Evolutionary conservation across 2,888 invertebrate species (phyloP).

Genomic region (Pammene fasciana): DNA sequence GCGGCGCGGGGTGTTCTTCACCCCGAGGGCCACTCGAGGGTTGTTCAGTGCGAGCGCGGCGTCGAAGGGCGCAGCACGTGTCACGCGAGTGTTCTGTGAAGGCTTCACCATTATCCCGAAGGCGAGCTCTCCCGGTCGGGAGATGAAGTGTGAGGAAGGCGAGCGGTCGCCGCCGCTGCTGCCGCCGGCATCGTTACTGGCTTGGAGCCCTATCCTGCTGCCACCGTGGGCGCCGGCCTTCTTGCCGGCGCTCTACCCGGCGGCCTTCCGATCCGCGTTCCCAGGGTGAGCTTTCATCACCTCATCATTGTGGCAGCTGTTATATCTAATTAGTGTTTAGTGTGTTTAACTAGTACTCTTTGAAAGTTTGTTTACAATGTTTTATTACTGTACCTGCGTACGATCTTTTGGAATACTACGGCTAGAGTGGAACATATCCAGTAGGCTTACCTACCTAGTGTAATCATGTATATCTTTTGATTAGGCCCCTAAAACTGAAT

Average conservation of each 20-base stretch:
- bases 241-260: constrained; percentile 88
- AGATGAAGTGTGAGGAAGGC: constrained; percentile 81
- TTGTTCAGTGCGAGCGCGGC: constrained; percentile 81
- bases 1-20: constrained; percentile 81
- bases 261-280: constrained; percentile 87
- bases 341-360: neutral
- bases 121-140: constrained; percentile 79
- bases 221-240: constrained; percentile 90
- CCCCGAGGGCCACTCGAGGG: constrained; percentile 83
- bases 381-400: neutral
- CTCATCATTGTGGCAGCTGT: neutral
- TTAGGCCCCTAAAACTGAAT: neutral
- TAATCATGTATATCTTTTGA: no score
- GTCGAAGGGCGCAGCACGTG: constrained; percentile 80
- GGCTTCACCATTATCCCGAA: constrained; percentile 80
- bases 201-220: constrained; percentile 89
- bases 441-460: no score
- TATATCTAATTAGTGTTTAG: constrained; percentile 18
- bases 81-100: constrained; percentile 64
- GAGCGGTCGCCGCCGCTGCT: constrained; percentile 73
- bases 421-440: neutral
- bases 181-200: constrained; percentile 85
- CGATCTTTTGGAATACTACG: neutral
- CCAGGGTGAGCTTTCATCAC: constrained; percentile 86
- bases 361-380: no score